These are phyloP conservation scores for Rhopilema esculentum DNA, from an alignment of 30 jellyfish, hydroid and myxozoan genomes.

Conservation along the genomic window DNA sequence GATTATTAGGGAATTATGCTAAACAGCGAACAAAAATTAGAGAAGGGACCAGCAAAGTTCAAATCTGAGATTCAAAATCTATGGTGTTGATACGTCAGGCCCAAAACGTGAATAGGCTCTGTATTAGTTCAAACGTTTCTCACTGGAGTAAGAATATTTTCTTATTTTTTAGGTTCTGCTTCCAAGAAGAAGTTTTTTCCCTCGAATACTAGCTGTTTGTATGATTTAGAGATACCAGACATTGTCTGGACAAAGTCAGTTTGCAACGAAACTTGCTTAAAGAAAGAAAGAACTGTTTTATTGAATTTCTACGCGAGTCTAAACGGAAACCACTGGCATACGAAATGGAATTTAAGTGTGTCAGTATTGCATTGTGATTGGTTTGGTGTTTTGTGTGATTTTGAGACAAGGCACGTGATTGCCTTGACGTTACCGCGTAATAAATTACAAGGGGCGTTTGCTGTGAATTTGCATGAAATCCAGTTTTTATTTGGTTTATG, in stretches of 20 bases:
- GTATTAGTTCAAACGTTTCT: not conserved
- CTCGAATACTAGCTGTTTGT: conserved; percentile 6
- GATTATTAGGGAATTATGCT: too few relatives aligned
- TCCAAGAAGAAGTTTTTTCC: conserved; percentile 8
- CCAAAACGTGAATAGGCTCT: not conserved
- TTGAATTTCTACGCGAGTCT: not conserved
- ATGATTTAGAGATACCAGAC: conserved; percentile 31
- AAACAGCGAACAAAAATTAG: too few relatives aligned
- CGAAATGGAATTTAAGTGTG: conserved; percentile 16
- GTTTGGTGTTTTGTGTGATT: conserved; percentile 61
- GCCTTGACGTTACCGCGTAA: conserved; percentile 25
- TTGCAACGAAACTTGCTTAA: conserved; percentile 41
- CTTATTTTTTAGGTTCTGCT: not conserved
- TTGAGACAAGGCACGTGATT: conserved; percentile 33
- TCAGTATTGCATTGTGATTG: conserved; percentile 40
- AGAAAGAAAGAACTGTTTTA: conserved; percentile 29
- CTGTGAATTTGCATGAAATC: not conserved
- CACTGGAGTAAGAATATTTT: not conserved
- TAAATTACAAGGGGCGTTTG: conserved; percentile 24
- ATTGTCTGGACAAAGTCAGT: conserved; percentile 5
- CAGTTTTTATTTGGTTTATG: conserved; percentile 58
- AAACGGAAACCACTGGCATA: conserved; percentile 43
- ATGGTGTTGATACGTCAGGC: not conserved
- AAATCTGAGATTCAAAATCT: not conserved
- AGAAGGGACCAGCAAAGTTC: too few relatives aligned